Evolutionary conservation across 1,140 invertebrate species (phyloP).

Genomic region (Tribolium castaneum): DNA sequence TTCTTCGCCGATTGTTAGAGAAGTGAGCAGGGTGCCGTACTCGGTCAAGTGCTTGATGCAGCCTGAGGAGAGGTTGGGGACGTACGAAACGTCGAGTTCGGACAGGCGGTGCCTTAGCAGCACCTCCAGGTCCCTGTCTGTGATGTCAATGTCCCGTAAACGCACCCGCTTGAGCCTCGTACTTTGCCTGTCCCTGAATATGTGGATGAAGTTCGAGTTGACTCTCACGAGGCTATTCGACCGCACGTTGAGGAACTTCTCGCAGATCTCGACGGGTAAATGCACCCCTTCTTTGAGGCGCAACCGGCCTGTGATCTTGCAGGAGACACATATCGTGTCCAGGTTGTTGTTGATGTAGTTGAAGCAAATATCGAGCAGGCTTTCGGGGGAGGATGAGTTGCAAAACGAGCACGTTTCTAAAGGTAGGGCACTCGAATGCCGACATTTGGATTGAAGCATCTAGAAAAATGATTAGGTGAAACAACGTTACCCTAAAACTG

Average conservation of each 20-base stretch:
- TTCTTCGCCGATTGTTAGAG: slow-evolving; percentile 64
- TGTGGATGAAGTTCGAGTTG: slow-evolving; percentile 75
- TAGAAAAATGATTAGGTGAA: slow-evolving; percentile 47
- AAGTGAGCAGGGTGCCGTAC: slow-evolving; percentile 64
- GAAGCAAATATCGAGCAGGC: slow-evolving; percentile 72
- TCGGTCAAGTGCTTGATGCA: slow-evolving; percentile 62
- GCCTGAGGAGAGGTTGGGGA: slow-evolving; percentile 70
- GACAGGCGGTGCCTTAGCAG: slow-evolving; percentile 78
- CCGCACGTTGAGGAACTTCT: slow-evolving; percentile 73
- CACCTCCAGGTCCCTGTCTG: slow-evolving; percentile 74
- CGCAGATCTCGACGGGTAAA: slow-evolving; percentile 78
- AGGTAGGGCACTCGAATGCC: slow-evolving; percentile 59
- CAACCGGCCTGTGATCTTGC: slow-evolving; percentile 60
- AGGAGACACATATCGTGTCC: slow-evolving; percentile 68
- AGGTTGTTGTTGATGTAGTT: slow-evolving; percentile 73
- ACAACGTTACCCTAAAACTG: neutral
- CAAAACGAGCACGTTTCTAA: slow-evolving; percentile 60
- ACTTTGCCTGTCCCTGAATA: slow-evolving; percentile 75
- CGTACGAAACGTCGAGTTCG: slow-evolving; percentile 80
- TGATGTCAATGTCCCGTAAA: slow-evolving; percentile 77
- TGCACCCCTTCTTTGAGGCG: slow-evolving; percentile 67
- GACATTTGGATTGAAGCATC: slow-evolving; percentile 61
- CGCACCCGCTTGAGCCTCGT: slow-evolving; percentile 78
- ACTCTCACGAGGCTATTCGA: slow-evolving; percentile 69
- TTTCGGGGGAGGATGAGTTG: slow-evolving; percentile 58